A percentile compares a stretch with the other conserved stretches of the same genome.
Evolutionary conservation across 2,113 vertebrate genomes (phyloP).

Genomic region (Diadophis punctatus): DNA sequence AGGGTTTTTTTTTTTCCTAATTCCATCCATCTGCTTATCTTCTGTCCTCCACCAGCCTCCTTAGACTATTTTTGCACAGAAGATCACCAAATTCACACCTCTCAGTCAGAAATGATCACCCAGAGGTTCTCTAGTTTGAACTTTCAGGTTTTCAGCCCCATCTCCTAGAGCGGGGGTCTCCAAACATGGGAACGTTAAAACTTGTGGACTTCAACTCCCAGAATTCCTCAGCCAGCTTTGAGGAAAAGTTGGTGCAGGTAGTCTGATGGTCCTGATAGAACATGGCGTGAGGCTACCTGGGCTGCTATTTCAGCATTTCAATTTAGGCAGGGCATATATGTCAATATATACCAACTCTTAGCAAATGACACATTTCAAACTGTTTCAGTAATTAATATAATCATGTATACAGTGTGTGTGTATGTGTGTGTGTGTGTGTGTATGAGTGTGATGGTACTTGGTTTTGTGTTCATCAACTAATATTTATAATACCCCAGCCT

Average conservation of each 20-base stretch:
- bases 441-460: background rate
- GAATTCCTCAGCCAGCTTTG: too few relatives aligned
- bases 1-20: background rate
- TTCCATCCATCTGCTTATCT: constrained; percentile 11
- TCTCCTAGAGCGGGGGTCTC: background rate
- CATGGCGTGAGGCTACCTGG: background rate
- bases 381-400: background rate
- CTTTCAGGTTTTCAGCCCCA: background rate
- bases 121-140: background rate
- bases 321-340: background rate
- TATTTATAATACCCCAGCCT: background rate
- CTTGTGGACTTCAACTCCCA: too few relatives aligned
- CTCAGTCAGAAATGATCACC: constrained; percentile 40
- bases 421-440: too few relatives aligned
- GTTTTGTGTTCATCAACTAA: background rate
- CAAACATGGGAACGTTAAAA: too few relatives aligned
- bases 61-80: constrained; percentile 34
- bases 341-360: background rate
- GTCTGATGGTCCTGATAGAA: background rate
- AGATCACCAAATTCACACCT: constrained; percentile 53
- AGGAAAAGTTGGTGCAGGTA: too few relatives aligned
- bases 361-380: background rate
- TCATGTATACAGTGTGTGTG: background rate
- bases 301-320: background rate
- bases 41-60: constrained; percentile 28